Evolutionary conservation across 2,113 vertebrate genomes (phyloP), one percentile per base, ranked within the genome.

Genomic region (Hippocampus abdominalis): DNA sequence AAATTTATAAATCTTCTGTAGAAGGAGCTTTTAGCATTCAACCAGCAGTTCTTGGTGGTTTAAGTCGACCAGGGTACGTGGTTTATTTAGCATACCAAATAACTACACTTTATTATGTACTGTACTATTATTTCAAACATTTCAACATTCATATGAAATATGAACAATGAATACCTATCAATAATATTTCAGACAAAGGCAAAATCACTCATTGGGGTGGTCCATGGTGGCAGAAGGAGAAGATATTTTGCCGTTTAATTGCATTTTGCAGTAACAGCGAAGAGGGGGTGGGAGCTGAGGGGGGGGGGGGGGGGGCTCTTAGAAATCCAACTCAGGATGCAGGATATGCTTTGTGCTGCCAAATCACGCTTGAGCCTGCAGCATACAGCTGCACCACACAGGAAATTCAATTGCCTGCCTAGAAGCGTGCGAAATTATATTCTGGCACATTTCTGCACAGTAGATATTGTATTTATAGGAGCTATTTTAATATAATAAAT

Each of bases 1-100:
- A 83, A 79, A 69, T 0, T 0, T 8, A 74, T 83, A 70, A 72
- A 83, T 77, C 75, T 81, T 87, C 67, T 51, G 77, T 48, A 67
- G 72, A 69, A 57, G 23, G 76, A 32, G 57, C 9, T 10, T 70
- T 76, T 80, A 75, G 70, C 66, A 82, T 80, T 81, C 40, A n/a
- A 25, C 18, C 8, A 12, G 40, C 48, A 69, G 69, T 44, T 69
- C 36, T 57, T 66, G 40, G 46, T 72, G 72, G 67, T 76, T 67
- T 64, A 76, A 71, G 51, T 29, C 6, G 44, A 69, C 63, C 57
- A 49, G 71, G 64, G 75, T 46, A 56, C 25, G 56, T 64, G 3
- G 0, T 68, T 81, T 42, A 6, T 42, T 64, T 65, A 39, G 59
- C n/a, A 39, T 59, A 66, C 65, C 48, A 74, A 67, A 54, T 11